Conservation (phyloP, 2,797 vertebrate genomes). For the Acestrorhynchus altus region DNA sequence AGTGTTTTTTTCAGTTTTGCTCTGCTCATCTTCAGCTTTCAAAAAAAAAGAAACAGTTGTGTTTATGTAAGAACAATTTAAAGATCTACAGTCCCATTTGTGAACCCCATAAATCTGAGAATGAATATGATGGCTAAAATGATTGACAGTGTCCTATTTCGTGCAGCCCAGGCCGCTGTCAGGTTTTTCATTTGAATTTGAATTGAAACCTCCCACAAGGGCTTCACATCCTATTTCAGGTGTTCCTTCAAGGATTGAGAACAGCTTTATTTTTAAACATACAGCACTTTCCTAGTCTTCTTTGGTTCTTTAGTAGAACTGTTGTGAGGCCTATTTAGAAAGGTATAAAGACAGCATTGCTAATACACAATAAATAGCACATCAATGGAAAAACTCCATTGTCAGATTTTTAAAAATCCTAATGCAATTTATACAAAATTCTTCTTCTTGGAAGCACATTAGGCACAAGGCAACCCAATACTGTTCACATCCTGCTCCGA, state of each 20-base stretch:
- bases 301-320: neutral
- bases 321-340: neutral
- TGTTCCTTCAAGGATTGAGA: neutral
- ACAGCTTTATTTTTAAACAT: neutral
- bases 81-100: neutral
- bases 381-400: neutral
- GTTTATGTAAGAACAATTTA: too few relatives aligned
- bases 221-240: neutral
- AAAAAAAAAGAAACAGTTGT: too few relatives aligned
- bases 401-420: too few relatives aligned
- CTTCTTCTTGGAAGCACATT: neutral
- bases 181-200: neutral
- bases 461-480: neutral
- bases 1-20: too few relatives aligned
- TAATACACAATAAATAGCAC: too few relatives aligned
- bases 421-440: neutral
- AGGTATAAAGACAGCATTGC: neutral
- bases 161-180: neutral
- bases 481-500: neutral
- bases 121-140: neutral
- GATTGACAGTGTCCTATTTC: slow-evolving; percentile 23
- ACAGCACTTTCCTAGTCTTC: neutral
- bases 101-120: neutral
- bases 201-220: neutral
- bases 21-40: too few relatives aligned